Evolutionary conservation across 2,888 invertebrate species (phyloP).

Genomic region (Heteropelma amictum): DNA sequence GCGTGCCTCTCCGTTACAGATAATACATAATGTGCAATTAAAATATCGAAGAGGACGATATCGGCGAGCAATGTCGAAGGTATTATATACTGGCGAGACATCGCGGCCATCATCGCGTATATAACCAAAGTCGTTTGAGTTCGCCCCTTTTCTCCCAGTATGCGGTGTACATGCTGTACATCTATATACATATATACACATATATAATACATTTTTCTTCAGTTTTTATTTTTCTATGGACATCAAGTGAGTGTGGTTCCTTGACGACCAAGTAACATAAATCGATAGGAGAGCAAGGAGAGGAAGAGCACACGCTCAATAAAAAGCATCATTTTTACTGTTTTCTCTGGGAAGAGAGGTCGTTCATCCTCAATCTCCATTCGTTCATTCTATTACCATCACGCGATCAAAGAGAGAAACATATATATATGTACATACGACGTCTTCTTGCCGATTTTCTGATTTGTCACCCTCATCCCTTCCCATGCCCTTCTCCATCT

Average conservation of each 20-base stretch:
- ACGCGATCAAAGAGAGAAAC: conserved; percentile 54
- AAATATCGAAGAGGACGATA: neutral
- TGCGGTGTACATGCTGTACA: neutral
- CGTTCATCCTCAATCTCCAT: conserved; percentile 57
- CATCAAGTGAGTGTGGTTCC: conserved; percentile 71
- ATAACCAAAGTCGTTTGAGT: neutral
- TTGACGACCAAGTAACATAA: conserved; percentile 73
- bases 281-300: conserved; percentile 64
- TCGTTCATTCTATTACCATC: conserved; percentile 43
- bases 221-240: conserved; percentile 59
- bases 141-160: neutral
- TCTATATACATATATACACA: neutral
- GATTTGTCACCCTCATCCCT: neutral
- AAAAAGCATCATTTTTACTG: conserved; percentile 49
- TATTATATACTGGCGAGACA: conserved; percentile 37
- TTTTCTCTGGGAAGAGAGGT: conserved; percentile 52
- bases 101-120: conserved; percentile 25
- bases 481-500: too few species aligned
- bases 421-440: conserved; percentile 4
- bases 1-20: conserved; percentile 15
- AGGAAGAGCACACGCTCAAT: conserved; percentile 22
- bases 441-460: conserved; percentile 37
- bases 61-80: neutral
- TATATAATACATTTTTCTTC: conserved; percentile 13
- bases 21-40: neutral